Conservation (phyloP, 2,113 vertebrate species). For the Hippolais icterina region DNA sequence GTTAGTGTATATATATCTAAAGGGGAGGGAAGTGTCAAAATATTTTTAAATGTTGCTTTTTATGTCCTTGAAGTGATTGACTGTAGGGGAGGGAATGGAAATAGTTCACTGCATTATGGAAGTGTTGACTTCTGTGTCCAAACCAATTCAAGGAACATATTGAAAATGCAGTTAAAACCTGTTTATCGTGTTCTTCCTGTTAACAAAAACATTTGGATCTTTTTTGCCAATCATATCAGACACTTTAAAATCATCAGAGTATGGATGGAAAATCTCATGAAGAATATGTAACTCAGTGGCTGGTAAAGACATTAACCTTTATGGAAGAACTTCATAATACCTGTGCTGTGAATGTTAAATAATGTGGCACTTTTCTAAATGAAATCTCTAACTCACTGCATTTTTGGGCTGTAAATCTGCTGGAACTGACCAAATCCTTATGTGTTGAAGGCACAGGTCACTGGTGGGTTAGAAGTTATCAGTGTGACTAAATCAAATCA, state of each 20-base stretch:
- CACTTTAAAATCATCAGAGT: neutral
- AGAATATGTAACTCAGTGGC: neutral
- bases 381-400: neutral
- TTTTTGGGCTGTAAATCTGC: neutral
- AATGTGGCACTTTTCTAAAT: neutral
- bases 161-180: neutral
- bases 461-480: neutral
- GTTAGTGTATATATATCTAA: neutral
- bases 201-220: neutral
- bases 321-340: neutral
- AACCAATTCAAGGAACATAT: neutral
- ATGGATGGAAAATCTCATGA: neutral
- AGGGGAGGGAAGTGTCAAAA: neutral
- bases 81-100: neutral
- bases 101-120: neutral
- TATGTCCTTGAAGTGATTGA: neutral
- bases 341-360: neutral
- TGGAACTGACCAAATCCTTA: neutral
- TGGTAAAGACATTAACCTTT: neutral
- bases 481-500: neutral
- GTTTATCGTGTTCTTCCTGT: neutral
- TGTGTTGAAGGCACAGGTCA: neutral
- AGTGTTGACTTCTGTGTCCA: neutral
- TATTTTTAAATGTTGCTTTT: neutral
- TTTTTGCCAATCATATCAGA: neutral